Base-by-base conservation (phyloP, 2,888 invertebrate species). In the Ectobius pallidus region DNA sequence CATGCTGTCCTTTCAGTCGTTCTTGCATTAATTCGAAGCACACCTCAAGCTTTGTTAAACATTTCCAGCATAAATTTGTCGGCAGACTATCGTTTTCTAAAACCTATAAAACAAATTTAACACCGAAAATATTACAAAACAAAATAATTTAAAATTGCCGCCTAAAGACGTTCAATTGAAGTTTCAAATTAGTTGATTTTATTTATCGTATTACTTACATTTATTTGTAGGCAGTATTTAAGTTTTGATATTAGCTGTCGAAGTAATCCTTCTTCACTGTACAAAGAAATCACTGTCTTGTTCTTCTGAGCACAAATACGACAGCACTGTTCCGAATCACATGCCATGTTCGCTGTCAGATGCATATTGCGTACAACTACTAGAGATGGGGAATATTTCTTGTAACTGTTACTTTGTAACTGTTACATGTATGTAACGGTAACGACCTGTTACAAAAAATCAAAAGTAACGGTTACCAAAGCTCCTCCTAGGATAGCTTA, bases 21-120 rank as follows among this genome's bases (percentile, higher is more conserved):
- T 68, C 68, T 68, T 68, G 68, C 49, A 68, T 46, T 46, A 68
- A 30, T 18, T 68, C 68, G 30, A 27, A 68, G 18, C 68, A 46
- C 2, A 46, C 20, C 20, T 68, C 68, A 30, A 68, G 68, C n/a
- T 46, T 68, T 4, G 49, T 9, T 27, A 49, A 34, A 49, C 68
- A 68, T n/a, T 68, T 68, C 68, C 68, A 49, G 49, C 68, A 68
- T 27, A 68, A 11, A n/a, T 30, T 18, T n/a, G 27, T 25, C 11
- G 68, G 68, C 30, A 68, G 27, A 49, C 39, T 16, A 18, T 68
- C 68, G 30, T 14, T 27, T 46, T 68, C 49, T 20, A 46, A 42
- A 30, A 68, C 68, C 68, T 68, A 18, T 20, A n/a, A n/a, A 58
- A 20, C 16, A 58, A 25, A 32, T 58, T 14, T 58, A 58, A 58